phyloP scores from a whole-genome alignment of 2,113 vertebrate genomes.

The Spea multiplicata region DNA sequence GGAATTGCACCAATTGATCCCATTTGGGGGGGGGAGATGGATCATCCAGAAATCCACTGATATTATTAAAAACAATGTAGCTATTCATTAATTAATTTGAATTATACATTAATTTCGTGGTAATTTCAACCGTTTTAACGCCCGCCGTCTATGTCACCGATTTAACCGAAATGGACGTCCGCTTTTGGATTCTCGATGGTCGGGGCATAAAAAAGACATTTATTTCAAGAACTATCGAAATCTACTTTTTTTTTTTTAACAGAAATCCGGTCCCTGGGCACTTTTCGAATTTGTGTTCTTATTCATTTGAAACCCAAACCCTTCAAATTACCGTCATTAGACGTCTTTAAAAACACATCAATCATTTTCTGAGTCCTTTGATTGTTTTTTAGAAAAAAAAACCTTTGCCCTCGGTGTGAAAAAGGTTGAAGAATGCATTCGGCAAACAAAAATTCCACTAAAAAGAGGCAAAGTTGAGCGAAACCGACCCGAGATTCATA shows the following conservation, averaged over 20 bases:
- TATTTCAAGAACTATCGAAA: conserved; percentile 18
- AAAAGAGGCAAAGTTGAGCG: conserved; percentile 11
- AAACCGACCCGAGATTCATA: not conserved
- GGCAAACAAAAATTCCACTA: conserved; percentile 8
- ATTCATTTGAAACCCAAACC: conserved; percentile 33
- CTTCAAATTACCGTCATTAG: conserved; percentile 42
- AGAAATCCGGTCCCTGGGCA: conserved; percentile 24
- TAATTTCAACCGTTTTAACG: too few species aligned
- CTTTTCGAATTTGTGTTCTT: conserved; percentile 33
- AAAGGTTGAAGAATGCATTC: conserved; percentile 26
- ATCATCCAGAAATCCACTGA: too few species aligned
- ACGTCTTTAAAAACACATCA: conserved; percentile 49
- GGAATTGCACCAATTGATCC: too few species aligned
- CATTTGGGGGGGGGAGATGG: too few species aligned
- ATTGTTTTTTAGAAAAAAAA: conserved; percentile 31
- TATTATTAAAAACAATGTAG: too few species aligned
- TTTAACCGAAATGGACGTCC: too few species aligned
- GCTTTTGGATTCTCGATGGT: too few species aligned
- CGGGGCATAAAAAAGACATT: not conserved
- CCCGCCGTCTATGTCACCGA: too few species aligned
- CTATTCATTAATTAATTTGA: too few species aligned
- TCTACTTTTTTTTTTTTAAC: conserved; percentile 15
- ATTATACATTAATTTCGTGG: too few species aligned
- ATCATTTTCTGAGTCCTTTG: conserved; percentile 37
- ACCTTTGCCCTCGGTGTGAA: conserved; percentile 32